These are phyloP conservation scores for Stenotaenia linearis DNA, from an alignment of 2,888 invertebrate species.

Conservation along the genomic window DNA sequence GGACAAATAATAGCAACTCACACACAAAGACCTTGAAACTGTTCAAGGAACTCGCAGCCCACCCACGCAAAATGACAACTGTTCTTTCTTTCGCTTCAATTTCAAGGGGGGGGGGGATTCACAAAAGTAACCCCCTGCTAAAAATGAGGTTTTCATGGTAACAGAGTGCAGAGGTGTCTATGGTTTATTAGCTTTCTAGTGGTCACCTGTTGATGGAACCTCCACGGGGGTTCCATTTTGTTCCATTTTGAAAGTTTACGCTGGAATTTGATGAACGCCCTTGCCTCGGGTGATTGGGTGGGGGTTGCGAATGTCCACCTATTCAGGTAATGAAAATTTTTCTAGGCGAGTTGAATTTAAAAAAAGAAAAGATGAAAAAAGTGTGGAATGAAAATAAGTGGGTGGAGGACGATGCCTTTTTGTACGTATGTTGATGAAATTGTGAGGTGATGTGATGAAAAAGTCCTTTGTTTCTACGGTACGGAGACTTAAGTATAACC, in stretches of 20 bases:
- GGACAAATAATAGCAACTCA: not conserved
- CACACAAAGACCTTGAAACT: not conserved
- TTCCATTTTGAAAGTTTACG: too few relatives aligned
- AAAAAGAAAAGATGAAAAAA: not conserved
- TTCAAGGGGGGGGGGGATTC: not conserved
- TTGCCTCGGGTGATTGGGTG: not conserved
- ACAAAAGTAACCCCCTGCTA: not conserved
- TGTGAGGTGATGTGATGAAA: not conserved
- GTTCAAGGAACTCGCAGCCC: slow-evolving; percentile 7
- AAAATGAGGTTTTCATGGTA: not conserved
- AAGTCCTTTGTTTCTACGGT: not conserved
- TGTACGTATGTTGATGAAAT: not conserved
- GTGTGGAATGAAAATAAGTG: not conserved
- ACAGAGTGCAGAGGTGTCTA: not conserved
- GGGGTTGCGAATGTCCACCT: not conserved
- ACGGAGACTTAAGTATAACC: not conserved
- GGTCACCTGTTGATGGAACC: not conserved
- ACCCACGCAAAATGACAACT: not conserved
- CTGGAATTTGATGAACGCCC: not conserved
- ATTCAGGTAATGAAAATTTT: not conserved
- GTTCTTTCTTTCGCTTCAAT: not conserved
- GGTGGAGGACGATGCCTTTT: slow-evolving; percentile 1
- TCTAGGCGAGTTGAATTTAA: not conserved
- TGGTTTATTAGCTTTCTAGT: not conserved
- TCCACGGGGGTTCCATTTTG: not conserved